Conservation (phyloP, 2,113 vertebrate genomes). For the Pygoscelis antarcticus region DNA sequence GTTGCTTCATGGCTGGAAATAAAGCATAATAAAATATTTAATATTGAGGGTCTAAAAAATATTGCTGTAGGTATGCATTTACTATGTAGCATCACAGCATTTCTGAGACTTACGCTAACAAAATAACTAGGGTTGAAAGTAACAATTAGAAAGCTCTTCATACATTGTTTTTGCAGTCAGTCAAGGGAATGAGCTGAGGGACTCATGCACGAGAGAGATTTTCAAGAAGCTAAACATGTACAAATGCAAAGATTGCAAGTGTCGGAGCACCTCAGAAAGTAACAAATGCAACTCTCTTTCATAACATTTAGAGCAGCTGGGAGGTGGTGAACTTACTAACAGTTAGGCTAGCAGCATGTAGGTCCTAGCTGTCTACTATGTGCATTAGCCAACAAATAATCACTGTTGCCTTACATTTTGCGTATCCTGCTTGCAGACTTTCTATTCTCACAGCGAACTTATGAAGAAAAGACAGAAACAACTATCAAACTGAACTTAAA, state of each 20-base stretch:
- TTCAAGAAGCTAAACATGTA: neutral
- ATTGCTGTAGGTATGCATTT: neutral
- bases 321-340: neutral
- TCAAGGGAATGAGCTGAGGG: neutral
- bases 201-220: neutral
- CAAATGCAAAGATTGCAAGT: neutral
- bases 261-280: neutral
- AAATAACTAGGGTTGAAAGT: neutral
- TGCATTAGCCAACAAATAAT: neutral
- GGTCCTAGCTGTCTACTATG: rapidly evolving
- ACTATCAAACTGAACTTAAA: neutral
- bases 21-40: neutral
- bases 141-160: neutral
- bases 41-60: neutral
- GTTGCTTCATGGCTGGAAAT: neutral
- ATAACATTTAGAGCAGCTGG: neutral
- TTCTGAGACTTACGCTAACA: neutral
- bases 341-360: neutral
- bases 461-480: neutral
- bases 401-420: neutral
- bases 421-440: neutral
- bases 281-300: neutral
- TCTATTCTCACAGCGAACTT: neutral
- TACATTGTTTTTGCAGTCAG: neutral
- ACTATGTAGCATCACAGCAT: neutral